Percentiles rank a stretch among this genome's conserved stretches.
Conservation (phyloP, 2,797 vertebrate species). For the Kryptolebias ocellatus region DNA sequence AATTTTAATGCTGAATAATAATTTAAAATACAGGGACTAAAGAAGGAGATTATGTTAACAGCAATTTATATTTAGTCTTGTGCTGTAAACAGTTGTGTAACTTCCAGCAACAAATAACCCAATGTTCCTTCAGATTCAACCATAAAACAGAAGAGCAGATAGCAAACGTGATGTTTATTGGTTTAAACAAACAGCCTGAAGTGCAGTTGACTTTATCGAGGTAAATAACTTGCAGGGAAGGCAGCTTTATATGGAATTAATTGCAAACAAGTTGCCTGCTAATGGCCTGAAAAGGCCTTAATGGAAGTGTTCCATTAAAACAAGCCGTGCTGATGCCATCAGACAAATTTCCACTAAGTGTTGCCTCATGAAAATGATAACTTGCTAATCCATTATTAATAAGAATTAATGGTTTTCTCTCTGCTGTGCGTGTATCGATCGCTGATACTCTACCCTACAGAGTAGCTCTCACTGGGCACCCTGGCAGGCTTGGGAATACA, state of each 20-base stretch:
- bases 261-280: conserved; percentile 80
- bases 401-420: conserved; percentile 82
- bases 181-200: conserved; percentile 77
- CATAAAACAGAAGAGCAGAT: conserved; percentile 55
- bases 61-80: conserved; percentile 3
- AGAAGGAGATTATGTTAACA: neutral
- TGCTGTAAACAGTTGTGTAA: conserved; percentile 15
- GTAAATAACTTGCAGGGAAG: conserved; percentile 78
- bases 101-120: conserved; percentile 22
- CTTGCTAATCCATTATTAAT: conserved; percentile 86
- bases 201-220: conserved; percentile 74
- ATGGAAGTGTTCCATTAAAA: conserved; percentile 82
- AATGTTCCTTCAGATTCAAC: conserved; percentile 27
- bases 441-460: conserved; percentile 72
- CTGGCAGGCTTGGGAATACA: conserved; percentile 70
- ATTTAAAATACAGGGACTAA: conserved; percentile 1
- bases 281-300: conserved; percentile 81
- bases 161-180: conserved; percentile 67
- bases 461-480: conserved; percentile 71
- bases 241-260: conserved; percentile 80
- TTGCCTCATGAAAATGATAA: conserved; percentile 81
- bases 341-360: conserved; percentile 80
- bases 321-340: conserved; percentile 76
- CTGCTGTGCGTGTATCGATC: conserved; percentile 76
- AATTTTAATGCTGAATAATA: neutral